Evolutionary conservation across 2,113 vertebrate species (phyloP), one percentile per base, ranked within the genome.

Genomic region (Jaculus jaculus): DNA sequence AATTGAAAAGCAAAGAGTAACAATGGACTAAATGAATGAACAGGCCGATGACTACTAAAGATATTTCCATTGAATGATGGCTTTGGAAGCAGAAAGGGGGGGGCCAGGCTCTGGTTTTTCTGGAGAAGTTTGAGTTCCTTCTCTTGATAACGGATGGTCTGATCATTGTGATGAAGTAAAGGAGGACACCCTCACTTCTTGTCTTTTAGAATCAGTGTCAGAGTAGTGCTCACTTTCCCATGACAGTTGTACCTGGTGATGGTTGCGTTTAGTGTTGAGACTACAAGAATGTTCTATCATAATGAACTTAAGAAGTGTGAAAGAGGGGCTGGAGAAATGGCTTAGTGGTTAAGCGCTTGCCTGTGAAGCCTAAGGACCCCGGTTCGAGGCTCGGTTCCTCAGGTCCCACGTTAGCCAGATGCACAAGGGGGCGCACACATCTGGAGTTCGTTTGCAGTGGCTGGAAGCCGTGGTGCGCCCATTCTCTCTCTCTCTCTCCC

Each of bases 261-360:
- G 16, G 79, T 74, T 92, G 68, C 77, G 39, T 94, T 88, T 83
- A 83, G 42, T 83, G 58, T 86, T 13, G 21, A 54, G 24, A 79
- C 78, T 28, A 5, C n/a, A 86, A 74, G 54, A 90, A 32, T 69
- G 34, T 90, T 88, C 80, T 74, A 54, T 87, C 79, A 81, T 42
- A 89, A 77, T 71, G 32, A 54, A 63, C 69, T 85, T 87, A 69
- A 83, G 77, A 66, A 89, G 82, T 61, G 37, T 60, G 47, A 69
- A 75, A 85, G 30, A 73, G 42, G 69, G n/a, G n/a, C n/a, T n/a
- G n/a, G n/a, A n/a, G n/a, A n/a, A n/a, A n/a, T n/a, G n/a, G n/a
- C n/a, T n/a, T n/a, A n/a, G n/a, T n/a, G n/a, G n/a, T n/a, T n/a
- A n/a, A n/a, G n/a, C n/a, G n/a, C n/a, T n/a, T n/a, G n/a, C n/a